These are phyloP conservation scores for Urocynchramus pylzowi DNA, from an alignment of 2,113 vertebrate genomes.

Conservation along the genomic window DNA sequence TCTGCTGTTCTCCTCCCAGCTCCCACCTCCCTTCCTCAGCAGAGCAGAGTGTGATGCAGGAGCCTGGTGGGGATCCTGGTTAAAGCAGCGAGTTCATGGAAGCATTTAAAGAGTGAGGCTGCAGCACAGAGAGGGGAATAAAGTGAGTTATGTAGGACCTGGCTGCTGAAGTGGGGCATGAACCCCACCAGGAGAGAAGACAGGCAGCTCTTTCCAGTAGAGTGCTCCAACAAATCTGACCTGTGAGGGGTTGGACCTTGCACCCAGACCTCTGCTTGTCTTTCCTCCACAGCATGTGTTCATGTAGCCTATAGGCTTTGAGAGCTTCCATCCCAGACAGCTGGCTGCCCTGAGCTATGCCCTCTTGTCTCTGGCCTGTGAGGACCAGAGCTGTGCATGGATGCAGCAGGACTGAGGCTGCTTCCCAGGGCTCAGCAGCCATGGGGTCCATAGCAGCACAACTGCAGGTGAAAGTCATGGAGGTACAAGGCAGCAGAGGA, in stretches of 20 bases:
- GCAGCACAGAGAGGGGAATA: not conserved
- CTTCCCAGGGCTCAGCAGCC: not conserved
- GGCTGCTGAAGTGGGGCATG: not conserved
- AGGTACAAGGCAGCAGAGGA: not conserved
- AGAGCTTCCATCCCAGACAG: not conserved
- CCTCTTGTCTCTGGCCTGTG: not conserved
- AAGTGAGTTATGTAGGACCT: not conserved
- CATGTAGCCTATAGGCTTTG: not conserved
- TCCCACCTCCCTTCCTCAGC: not conserved
- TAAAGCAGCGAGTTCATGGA: not conserved
- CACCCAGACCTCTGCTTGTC: not conserved
- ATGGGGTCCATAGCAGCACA: not conserved
- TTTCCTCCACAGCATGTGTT: not conserved
- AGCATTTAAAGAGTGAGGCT: not conserved
- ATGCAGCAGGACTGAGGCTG: not conserved
- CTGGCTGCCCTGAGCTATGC: not conserved
- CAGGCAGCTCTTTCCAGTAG: not conserved
- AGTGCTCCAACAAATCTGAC: not conserved
- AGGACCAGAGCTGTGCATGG: not conserved
- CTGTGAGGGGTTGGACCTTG: not conserved
- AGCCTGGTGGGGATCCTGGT: not conserved
- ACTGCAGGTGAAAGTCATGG: not conserved
- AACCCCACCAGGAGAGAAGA: not conserved
- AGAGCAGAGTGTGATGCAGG: not conserved
- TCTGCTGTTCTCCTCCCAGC: not conserved